Conservation (phyloP, 2,113 vertebrate genomes). For the Platysteira castanea region DNA sequence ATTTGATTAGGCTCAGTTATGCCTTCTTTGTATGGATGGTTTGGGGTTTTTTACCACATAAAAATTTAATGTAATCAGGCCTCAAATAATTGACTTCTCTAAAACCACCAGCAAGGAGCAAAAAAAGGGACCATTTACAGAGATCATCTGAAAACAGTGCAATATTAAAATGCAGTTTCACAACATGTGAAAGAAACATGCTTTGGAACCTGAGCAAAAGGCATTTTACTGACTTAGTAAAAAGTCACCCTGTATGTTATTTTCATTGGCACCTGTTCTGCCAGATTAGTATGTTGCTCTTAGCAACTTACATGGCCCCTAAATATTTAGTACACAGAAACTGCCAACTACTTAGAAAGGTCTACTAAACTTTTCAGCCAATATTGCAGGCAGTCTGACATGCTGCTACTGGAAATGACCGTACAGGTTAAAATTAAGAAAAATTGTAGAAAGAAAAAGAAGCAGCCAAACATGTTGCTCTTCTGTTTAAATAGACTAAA, state of each 20-base stretch:
- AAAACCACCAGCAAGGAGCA: not conserved
- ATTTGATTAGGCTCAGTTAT: not conserved
- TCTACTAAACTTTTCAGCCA: constrained; percentile 48
- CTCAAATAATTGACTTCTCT: not conserved
- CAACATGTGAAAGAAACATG: constrained; percentile 66
- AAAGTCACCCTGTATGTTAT: constrained; percentile 64
- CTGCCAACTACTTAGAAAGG: constrained; percentile 44
- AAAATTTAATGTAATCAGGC: not conserved
- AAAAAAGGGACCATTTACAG: constrained; percentile 51
- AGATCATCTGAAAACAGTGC: constrained; percentile 70
- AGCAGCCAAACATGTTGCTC: constrained; percentile 23
- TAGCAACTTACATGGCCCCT: constrained; percentile 47
- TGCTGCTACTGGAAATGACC: constrained; percentile 47
- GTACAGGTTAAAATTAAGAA: constrained; percentile 7
- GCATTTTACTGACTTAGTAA: constrained; percentile 55
- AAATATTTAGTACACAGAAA: constrained; percentile 49
- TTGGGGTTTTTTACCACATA: not conserved
- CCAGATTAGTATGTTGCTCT: constrained; percentile 46
- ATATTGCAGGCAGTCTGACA: constrained; percentile 52
- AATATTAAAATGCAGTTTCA: constrained; percentile 71
- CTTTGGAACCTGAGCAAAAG: constrained; percentile 77
- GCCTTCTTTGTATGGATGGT: not conserved
- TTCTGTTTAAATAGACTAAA: constrained; percentile 47
- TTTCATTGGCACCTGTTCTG: constrained; percentile 46
- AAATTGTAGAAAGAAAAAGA: not conserved